Percentiles rank a stretch among this genome's conserved stretches.
Evolutionary conservation across 2,797 vertebrate species (phyloP).

Genomic region (Acropternis orthonyx): DNA sequence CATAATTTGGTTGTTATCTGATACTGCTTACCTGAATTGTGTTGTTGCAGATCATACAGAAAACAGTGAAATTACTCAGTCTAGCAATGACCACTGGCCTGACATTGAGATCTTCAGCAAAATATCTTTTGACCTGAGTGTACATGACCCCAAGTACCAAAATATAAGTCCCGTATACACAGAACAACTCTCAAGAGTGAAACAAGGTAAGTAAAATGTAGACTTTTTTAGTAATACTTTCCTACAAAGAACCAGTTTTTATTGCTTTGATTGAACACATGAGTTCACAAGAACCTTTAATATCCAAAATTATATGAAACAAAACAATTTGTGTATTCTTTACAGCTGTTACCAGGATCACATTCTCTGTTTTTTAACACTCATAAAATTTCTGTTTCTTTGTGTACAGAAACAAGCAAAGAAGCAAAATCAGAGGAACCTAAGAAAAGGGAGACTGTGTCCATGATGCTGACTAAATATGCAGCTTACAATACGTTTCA

Average conservation of each 20-base stretch:
- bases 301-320: neutral
- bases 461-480: constrained; percentile 91
- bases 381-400: neutral
- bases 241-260: neutral
- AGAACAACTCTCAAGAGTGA: constrained; percentile 79
- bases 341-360: neutral
- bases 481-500: constrained; percentile 97
- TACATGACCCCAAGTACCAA: constrained; percentile 88
- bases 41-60: constrained; percentile 74
- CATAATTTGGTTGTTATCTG: neutral
- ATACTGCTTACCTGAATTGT: constrained; percentile 9
- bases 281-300: neutral
- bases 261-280: neutral
- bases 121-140: constrained; percentile 87
- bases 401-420: constrained; percentile 72
- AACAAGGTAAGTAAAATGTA: constrained; percentile 79
- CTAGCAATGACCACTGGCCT: constrained; percentile 85
- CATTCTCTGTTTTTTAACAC: neutral
- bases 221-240: neutral
- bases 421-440: constrained; percentile 75
- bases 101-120: constrained; percentile 92
- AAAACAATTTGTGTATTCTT: neutral
- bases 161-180: constrained; percentile 87
- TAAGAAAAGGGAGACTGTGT: constrained; percentile 84
- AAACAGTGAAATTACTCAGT: constrained; percentile 67